Conservation (phyloP, 2,888 invertebrate species). For the Phyto melanocephala region DNA sequence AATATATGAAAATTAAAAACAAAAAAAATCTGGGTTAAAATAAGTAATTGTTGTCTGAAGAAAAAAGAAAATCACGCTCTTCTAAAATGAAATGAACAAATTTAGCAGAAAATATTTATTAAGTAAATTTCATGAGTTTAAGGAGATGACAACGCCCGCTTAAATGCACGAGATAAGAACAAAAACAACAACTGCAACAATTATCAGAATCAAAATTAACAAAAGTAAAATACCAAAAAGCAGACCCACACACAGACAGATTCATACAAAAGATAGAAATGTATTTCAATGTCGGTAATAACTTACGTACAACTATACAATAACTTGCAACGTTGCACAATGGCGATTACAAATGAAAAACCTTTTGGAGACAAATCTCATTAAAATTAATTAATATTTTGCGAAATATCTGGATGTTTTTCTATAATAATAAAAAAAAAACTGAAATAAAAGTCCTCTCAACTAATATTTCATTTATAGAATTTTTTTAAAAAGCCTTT, state of each 20-base stretch:
- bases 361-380: not conserved
- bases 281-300: constrained; percentile 52
- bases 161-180: constrained; percentile 27
- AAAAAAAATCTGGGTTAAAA: constrained; percentile 55
- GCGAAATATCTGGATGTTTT: no score
- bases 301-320: constrained; percentile 27
- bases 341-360: not conserved
- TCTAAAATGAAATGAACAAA: constrained; percentile 28
- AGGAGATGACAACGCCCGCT: constrained; percentile 52
- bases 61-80: not conserved
- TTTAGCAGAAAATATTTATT: constrained; percentile 44
- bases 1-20: constrained; percentile 4
- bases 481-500: no score
- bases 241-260: constrained; percentile 20
- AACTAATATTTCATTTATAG: no score
- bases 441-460: no score
- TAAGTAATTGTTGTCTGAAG: constrained; percentile 28
- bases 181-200: constrained; percentile 40
- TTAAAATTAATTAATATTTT: not conserved
- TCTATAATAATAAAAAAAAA: no score
- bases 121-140: constrained; percentile 50
- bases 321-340: constrained; percentile 7
- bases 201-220: constrained; percentile 38
- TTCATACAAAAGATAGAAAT: constrained; percentile 23
- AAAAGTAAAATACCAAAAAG: constrained; percentile 17